phyloP scores from a whole-genome alignment of 1,140 invertebrate genomes.

The Drosophila sucinea region DNA sequence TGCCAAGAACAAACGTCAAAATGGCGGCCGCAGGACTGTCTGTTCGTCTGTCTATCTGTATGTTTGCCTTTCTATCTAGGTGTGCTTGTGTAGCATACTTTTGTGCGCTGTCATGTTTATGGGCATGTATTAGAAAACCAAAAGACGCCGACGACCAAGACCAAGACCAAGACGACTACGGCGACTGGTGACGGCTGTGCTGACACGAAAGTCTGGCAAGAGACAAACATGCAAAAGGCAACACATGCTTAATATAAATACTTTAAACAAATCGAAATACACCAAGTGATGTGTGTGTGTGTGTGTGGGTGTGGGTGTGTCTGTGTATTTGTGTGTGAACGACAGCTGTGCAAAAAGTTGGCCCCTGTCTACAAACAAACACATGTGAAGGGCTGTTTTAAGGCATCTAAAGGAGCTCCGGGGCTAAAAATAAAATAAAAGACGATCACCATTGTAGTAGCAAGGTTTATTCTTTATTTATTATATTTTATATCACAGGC shows the following conservation, averaged over 20 bases:
- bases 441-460: no score
- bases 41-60: background rate
- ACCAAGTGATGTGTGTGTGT: conserved; percentile 4
- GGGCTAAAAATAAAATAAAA: background rate
- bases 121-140: conserved; percentile 29
- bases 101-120: conserved; percentile 40
- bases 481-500: no score
- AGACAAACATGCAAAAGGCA: conserved; percentile 55
- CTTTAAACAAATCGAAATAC: conserved; percentile 76
- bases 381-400: background rate
- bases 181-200: conserved; percentile 62
- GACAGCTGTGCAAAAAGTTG: conserved; percentile 74
- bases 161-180: conserved; percentile 6
- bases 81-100: conserved; percentile 26
- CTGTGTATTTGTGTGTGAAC: conserved; percentile 39
- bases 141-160: conserved; percentile 25
- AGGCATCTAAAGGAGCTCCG: background rate
- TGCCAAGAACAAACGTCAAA: conserved; percentile 67
- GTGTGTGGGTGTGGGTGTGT: conserved; percentile 24
- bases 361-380: conserved; percentile 40
- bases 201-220: conserved; percentile 53
- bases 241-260: conserved; percentile 56
- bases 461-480: no score
- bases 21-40: conserved; percentile 51
- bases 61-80: background rate